These are phyloP conservation scores for Branchellion lobata DNA, from an alignment of 2,888 invertebrate species.

Conservation along the genomic window DNA sequence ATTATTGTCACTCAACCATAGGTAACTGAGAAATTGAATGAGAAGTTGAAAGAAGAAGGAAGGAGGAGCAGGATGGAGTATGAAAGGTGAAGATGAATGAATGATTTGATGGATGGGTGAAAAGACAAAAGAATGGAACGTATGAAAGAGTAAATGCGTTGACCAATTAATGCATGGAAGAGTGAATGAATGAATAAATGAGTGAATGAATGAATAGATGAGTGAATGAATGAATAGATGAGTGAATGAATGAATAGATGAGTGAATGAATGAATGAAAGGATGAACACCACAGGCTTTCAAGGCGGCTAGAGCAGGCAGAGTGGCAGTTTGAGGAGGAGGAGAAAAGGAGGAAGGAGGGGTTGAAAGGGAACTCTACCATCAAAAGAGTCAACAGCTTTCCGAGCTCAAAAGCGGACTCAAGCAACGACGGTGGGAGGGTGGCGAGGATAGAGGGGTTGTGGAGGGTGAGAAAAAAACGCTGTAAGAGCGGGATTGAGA, in stretches of 20 bases:
- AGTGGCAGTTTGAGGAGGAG: constrained; percentile 23
- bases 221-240: too few species aligned
- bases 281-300: constrained; percentile 53
- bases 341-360: neutral
- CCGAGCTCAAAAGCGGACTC: neutral
- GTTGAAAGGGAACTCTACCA: neutral
- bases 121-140: too few species aligned
- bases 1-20: neutral
- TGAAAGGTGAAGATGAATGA: constrained; percentile 55
- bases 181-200: too few species aligned
- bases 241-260: too few species aligned
- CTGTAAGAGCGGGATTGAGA: neutral
- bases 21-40: neutral
- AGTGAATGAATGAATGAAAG: too few species aligned
- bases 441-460: neutral
- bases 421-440: neutral
- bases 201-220: too few species aligned
- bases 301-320: constrained; percentile 55
- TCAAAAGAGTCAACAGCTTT: neutral
- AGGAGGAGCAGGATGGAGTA: constrained; percentile 54
- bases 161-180: too few species aligned
- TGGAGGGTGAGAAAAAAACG: neutral
- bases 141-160: too few species aligned
- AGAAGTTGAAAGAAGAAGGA: constrained; percentile 48
- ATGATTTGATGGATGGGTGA: too few species aligned